These are phyloP conservation scores for Leistus spinibarbis DNA, from an alignment of 2,888 invertebrate species.

Conservation along the genomic window DNA sequence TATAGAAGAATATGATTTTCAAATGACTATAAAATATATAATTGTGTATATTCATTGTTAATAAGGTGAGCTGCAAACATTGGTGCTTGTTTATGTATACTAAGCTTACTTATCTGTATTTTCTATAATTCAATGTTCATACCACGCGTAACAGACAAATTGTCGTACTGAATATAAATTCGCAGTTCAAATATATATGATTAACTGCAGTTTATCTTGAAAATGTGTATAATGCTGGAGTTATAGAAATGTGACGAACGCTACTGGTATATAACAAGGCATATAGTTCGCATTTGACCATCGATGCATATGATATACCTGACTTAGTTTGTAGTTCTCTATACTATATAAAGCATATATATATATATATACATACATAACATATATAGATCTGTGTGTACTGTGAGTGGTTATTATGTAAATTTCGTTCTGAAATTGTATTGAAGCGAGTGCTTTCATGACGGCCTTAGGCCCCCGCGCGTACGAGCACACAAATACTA, in stretches of 20 bases:
- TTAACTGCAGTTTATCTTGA: too few relatives aligned
- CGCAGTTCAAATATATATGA: too few relatives aligned
- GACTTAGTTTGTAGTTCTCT: background rate
- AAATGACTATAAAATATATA: too few relatives aligned
- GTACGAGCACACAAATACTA: slow-evolving; percentile 5
- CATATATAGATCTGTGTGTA: background rate
- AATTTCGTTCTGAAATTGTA: slow-evolving; percentile 30
- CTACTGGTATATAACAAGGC: background rate
- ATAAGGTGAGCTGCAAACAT: too few relatives aligned
- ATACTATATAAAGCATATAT: background rate
- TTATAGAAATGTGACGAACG: background rate
- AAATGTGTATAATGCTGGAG: background rate
- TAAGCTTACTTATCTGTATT: too few relatives aligned
- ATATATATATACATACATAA: background rate
- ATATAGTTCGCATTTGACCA: background rate
- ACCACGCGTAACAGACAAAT: too few relatives aligned
- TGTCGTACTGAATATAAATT: too few relatives aligned
- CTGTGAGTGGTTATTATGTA: slow-evolving; percentile 23
- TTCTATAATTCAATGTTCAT: too few relatives aligned
- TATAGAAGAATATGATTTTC: too few relatives aligned
- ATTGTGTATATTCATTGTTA: too few relatives aligned
- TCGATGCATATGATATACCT: slow-evolving; percentile 1
- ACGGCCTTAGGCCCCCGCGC: slow-evolving; percentile 12
- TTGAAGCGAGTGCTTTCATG: slow-evolving; percentile 18
- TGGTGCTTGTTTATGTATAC: too few relatives aligned